These are phyloP conservation scores for Cherax destructor DNA, from an alignment of 1,140 invertebrate genomes.

Conservation along the genomic window DNA sequence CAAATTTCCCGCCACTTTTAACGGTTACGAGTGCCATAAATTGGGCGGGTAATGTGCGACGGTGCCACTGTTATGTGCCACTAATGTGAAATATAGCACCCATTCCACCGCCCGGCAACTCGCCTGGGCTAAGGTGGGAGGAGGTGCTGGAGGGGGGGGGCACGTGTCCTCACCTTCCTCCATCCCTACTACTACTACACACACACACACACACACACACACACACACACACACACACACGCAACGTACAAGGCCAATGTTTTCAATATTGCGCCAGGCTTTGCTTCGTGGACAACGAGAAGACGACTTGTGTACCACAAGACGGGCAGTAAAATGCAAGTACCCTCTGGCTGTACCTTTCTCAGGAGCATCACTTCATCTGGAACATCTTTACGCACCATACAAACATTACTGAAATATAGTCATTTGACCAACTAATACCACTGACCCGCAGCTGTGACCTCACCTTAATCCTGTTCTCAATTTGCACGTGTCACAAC, in stretches of 20 bases:
- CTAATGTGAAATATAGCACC: conserved; percentile 72
- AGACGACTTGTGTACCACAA: too few species aligned
- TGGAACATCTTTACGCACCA: too few species aligned
- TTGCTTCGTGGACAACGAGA: too few species aligned
- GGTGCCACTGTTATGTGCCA: conserved; percentile 72
- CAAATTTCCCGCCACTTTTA: conserved; percentile 73
- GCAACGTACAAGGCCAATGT: neutral
- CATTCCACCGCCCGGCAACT: conserved; percentile 62
- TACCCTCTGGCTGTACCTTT: too few species aligned
- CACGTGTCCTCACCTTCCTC: conserved; percentile 46
- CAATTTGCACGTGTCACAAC: too few species aligned
- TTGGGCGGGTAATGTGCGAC: conserved; percentile 71
- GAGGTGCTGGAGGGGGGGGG: neutral
- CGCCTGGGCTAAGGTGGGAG: conserved; percentile 7
- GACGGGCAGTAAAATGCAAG: too few species aligned
- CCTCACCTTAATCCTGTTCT: too few species aligned
- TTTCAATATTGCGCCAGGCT: too few species aligned
- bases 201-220: neutral
- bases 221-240: conserved; percentile 16
- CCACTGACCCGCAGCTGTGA: too few species aligned
- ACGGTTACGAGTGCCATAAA: conserved; percentile 72
- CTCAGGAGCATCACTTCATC: too few species aligned
- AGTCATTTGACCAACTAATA: too few species aligned
- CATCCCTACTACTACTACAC: neutral
- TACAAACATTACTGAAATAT: too few species aligned